phyloP scores from a whole-genome alignment of 2,888 invertebrate genomes.

The Matsumyia berberina region DNA sequence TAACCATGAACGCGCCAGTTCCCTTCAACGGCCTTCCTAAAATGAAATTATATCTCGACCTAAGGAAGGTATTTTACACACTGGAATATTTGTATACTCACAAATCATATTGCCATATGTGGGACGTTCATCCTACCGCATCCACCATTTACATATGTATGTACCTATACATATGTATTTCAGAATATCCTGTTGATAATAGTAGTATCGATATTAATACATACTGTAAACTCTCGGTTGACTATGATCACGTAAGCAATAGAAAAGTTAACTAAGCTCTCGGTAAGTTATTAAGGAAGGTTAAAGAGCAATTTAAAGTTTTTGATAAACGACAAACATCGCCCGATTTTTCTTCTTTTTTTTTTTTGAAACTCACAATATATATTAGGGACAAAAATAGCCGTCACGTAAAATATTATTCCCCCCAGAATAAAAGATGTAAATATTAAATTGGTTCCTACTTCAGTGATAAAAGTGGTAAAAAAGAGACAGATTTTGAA shows the following conservation, averaged over 20 bases:
- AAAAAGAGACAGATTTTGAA: too few species aligned
- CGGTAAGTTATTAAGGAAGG: background rate
- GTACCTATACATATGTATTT: too few species aligned
- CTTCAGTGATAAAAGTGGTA: too few species aligned
- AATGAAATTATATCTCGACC: background rate
- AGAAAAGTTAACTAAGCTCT: slow-evolving; percentile 13
- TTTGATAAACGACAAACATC: too few species aligned
- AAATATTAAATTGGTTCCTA: too few species aligned
- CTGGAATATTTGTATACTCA: background rate
- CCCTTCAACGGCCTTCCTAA: background rate
- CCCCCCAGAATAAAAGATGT: too few species aligned
- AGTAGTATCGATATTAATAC: background rate
- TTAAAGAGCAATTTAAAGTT: background rate
- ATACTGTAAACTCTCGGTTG: background rate
- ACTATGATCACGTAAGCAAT: slow-evolving; percentile 21
- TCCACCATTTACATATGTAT: background rate
- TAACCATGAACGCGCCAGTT: too few species aligned
- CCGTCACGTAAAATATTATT: too few species aligned
- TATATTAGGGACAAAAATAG: too few species aligned
- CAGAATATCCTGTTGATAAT: background rate
- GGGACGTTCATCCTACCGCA: background rate
- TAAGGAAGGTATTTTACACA: background rate
- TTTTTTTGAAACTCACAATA: too few species aligned
- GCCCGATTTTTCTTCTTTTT: too few species aligned
- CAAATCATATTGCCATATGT: slow-evolving; percentile 14